Base-by-base conservation (phyloP, 1,140 invertebrate genomes). In the Trichonephila clavata region DNA sequence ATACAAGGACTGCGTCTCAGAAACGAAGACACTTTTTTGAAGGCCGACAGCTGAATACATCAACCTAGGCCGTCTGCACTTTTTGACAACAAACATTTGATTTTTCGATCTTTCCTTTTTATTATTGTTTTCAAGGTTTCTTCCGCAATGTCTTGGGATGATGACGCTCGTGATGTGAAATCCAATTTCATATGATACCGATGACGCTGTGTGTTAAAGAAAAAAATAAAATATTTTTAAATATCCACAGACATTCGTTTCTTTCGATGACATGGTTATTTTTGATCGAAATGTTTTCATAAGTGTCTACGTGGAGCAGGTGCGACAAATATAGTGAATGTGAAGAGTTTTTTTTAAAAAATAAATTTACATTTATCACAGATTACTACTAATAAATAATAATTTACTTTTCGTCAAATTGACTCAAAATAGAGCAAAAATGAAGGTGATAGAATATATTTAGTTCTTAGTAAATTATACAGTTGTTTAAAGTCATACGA, bases 41-140 rank as follows among this genome's bases (percentile, higher is more conserved):
- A 87, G 86, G 86, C 16, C 60, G 86, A 27, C 86, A 87, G 59
- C 86, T 87, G 86, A 8, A 63, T 87, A 39, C 24, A 61, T 87
- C 59, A 21, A 65, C 63, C 60, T 24, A 27, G 43, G 21, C 18
- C 27, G 27, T 61, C 59, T 61, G 86, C 27, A n/a, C 8, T 32
- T 87, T 63, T 61, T 63, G 86, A 87, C 8, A 43, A 57, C 59
- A 61, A 87, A 87, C 86, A 87, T 63, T 13, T 63, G 86, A 87
- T 39, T 84, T 84, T 57, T 27, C 20, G 13, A 61, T 65, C 10
- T 57, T 84, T 84, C 57, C 57, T 24, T 84, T 84, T 50, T 84
- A 57, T 57, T 84, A 27, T 77, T 71, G 24, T 21, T 50, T n/a
- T 83, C 80, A 83, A 83, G 80, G 80, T 27, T 20, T 83, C 50